Base-by-base conservation (phyloP, 2,113 vertebrate species). In the Epinephelus lanceolatus region DNA sequence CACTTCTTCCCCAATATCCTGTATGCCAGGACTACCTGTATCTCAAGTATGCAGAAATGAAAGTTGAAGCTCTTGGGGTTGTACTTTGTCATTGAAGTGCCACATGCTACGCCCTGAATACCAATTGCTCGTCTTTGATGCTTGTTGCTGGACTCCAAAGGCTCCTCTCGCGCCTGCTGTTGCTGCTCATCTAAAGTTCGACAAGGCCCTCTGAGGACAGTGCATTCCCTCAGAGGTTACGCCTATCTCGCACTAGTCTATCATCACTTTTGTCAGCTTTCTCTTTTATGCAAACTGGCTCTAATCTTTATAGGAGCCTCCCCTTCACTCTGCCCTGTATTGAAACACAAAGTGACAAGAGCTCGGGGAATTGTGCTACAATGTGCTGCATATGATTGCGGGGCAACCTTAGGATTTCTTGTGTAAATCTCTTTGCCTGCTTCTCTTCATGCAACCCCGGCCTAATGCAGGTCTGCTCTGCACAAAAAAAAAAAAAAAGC, bases 281-380 rank as follows among this genome's bases (percentile, higher is more conserved):
- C 78, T 56, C 86, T 89, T 91, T 93, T 86, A 88, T 95, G 91
- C 86, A 93, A 93, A 91, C 83, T 60, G 83, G 47, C 92, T 94
- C 82, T 95, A 93, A 93, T 94, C 91, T 94, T 88, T 78, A 89
- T 76, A 81, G 89, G 67, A 88, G 83, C 85, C 83, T 86, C 66
- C 79, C 68, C 68, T 90, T 88, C 73, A 83, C 74, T 83, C 80
- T 13, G 27, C 42, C 21, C 77, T 76, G 71, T 52, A 42, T 71
- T 57, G 81, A 89, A 92, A 89, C 89, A 91, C 83, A 82, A 72
- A 83, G 75, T 87, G 88, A 93, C 91, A 91, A 86, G 86, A 76
- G 87, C 87, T 83, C 7, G 8, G 91, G 87, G 93, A 91, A 61
- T 78, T 67, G 55, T 52, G 76, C 69, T 71, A 78, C 73, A 91